phyloP scores from a whole-genome alignment of 2,797 vertebrate species.

The Melanotaenia maccullochi region DNA sequence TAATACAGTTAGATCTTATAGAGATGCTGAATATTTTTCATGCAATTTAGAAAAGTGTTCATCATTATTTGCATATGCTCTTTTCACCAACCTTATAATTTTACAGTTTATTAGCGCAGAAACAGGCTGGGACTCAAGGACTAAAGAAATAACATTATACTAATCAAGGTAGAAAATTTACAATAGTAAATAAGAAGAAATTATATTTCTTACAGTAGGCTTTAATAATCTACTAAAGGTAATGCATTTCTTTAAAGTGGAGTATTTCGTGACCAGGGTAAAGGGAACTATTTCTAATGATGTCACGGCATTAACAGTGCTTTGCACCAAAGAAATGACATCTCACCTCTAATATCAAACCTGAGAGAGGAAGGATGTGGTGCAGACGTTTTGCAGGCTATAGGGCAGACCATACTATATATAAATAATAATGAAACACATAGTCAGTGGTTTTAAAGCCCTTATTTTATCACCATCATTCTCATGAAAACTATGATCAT shows the following conservation, averaged over 20 bases:
- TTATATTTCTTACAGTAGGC: background rate
- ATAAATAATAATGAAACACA: background rate
- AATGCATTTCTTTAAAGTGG: background rate
- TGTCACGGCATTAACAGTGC: background rate
- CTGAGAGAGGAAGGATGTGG: background rate
- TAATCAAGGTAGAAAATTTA: background rate
- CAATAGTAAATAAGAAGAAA: background rate
- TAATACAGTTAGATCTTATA: background rate
- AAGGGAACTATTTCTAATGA: background rate
- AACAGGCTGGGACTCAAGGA: background rate
- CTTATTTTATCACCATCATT: background rate
- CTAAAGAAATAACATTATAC: background rate
- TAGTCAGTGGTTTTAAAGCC: background rate
- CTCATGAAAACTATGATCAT: background rate
- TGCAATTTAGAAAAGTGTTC: background rate
- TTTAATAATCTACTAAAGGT: too few species aligned
- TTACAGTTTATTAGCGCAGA: background rate
- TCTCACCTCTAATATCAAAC: background rate
- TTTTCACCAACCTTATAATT: constrained; percentile 2
- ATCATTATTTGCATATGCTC: background rate
- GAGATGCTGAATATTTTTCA: background rate
- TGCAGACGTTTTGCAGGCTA: background rate
- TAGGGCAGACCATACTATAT: background rate
- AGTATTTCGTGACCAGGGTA: background rate
- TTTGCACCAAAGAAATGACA: background rate